Evolutionary conservation across 2,888 invertebrate species (phyloP).

Genomic region (Eupithecia subfuscata): DNA sequence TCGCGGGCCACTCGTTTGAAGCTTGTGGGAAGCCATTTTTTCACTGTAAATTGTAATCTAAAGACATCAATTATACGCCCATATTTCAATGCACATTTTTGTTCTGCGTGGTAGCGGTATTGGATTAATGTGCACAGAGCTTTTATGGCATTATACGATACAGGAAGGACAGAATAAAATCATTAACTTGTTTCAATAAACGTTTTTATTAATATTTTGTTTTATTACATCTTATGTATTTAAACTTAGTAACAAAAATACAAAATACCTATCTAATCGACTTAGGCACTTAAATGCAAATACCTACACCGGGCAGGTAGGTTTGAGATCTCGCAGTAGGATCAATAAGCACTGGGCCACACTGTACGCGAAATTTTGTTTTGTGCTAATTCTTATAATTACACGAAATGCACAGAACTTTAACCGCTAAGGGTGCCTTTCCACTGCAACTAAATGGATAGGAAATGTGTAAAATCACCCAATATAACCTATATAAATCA

Average conservation of each 20-base stretch:
- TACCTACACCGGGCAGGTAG: conserved; percentile 17
- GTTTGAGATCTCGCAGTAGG: conserved; percentile 15
- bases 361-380: background rate
- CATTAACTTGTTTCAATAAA: conserved; percentile 60
- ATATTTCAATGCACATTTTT: too few relatives aligned
- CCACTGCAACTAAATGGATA: background rate
- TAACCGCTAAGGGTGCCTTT: background rate
- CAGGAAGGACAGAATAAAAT: background rate
- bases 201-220: conserved; percentile 60
- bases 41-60: too few relatives aligned
- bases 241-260: conserved; percentile 19
- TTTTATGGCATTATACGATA: background rate
- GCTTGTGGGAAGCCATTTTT: too few relatives aligned
- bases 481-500: background rate
- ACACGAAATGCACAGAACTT: conserved; percentile 1
- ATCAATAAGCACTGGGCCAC: conserved; percentile 14
- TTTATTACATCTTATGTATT: conserved; percentile 23
- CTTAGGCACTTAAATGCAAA: conserved; percentile 20
- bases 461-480: background rate
- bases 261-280: conserved; percentile 18
- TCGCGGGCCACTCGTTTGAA: too few relatives aligned
- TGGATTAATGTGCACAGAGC: too few relatives aligned
- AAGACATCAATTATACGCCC: too few relatives aligned
- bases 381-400: background rate
- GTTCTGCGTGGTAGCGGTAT: too few relatives aligned